phyloP scores from a whole-genome alignment of 2,113 vertebrate species.

The Sturnira hondurensis region DNA sequence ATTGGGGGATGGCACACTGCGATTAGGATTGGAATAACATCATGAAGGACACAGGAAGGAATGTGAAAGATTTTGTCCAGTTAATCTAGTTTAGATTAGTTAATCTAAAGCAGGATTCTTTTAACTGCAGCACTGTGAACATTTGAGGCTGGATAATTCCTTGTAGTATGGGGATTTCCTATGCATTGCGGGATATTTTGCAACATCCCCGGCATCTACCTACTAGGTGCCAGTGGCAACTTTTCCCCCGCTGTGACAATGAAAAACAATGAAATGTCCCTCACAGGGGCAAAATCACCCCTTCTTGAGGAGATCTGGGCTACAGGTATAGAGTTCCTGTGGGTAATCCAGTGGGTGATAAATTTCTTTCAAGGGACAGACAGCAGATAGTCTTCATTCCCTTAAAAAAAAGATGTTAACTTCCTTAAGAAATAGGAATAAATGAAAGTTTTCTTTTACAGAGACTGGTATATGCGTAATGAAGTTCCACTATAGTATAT shows the following conservation, averaged over 20 bases:
- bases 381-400: background rate
- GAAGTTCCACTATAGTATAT: background rate
- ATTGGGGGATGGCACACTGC: fast-evolving
- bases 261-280: background rate
- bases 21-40: background rate
- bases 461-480: background rate
- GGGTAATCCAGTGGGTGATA: background rate
- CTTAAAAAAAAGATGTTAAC: background rate
- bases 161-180: background rate
- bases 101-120: background rate
- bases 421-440: background rate
- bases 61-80: background rate
- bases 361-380: background rate
- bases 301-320: background rate
- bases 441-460: background rate
- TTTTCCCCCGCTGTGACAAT: background rate
- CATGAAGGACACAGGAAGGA: background rate
- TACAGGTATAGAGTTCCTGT: background rate
- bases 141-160: background rate
- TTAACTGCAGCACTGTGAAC: background rate
- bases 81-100: too few species aligned
- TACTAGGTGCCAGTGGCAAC: background rate
- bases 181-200: background rate
- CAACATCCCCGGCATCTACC: background rate
- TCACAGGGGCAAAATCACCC: background rate